phyloP scores from a whole-genome alignment of 2,113 vertebrate genomes.

The Tichodroma muraria region DNA sequence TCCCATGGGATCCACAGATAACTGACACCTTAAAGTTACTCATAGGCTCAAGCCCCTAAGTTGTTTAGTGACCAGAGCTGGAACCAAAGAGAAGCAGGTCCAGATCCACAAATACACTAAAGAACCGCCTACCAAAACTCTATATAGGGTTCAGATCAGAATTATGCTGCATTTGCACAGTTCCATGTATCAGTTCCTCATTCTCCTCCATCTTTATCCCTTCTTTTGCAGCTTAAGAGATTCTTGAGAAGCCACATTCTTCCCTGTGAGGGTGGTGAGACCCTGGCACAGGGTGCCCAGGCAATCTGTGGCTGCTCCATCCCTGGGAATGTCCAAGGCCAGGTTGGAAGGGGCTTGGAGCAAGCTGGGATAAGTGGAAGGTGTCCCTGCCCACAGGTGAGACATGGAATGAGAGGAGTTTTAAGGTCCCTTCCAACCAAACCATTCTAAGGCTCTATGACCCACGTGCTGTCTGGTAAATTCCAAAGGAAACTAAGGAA shows the following conservation, averaged over 20 bases:
- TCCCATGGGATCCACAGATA: not conserved
- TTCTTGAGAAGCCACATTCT: not conserved
- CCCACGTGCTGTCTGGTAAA: fast-evolving
- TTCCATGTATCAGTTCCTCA: not conserved
- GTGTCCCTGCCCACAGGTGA: not conserved
- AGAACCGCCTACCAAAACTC: not conserved
- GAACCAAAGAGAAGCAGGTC: not conserved
- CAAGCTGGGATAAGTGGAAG: fast-evolving
- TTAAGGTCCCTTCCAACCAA: not conserved
- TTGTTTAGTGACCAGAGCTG: not conserved
- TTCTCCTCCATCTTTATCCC: not conserved
- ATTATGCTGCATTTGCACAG: not conserved
- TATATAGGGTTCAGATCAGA: not conserved
- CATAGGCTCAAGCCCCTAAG: not conserved
- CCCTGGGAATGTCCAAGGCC: not conserved
- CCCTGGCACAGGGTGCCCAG: not conserved
- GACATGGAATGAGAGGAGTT: not conserved
- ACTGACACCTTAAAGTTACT: not conserved
- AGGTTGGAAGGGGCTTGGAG: fast-evolving
- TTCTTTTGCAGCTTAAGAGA: not conserved
- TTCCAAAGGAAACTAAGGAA: not conserved
- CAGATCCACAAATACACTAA: not conserved
- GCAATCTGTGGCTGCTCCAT: not conserved
- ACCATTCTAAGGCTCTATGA: not conserved
- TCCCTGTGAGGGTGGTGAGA: fast-evolving